These are phyloP conservation scores for Thaumatotibia leucotreta DNA, from an alignment of 1,140 invertebrate species.

Conservation along the genomic window DNA sequence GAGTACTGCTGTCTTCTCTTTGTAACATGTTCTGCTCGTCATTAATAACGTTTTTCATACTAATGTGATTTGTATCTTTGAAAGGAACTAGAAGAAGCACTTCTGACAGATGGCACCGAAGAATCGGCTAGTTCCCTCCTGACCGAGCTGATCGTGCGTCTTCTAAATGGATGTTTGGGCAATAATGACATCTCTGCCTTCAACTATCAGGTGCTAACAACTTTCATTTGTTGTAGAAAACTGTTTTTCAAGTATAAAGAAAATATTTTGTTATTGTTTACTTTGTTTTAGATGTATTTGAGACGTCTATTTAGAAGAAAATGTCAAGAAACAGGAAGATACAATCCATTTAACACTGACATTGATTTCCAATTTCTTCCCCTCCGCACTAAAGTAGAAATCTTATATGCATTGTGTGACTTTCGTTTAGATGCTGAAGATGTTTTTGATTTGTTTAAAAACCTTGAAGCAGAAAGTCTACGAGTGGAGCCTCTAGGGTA, in stretches of 20 bases:
- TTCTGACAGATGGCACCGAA: constrained; percentile 90
- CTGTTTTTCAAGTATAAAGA: not conserved
- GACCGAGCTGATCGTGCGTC: constrained; percentile 91
- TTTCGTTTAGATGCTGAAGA: constrained; percentile 94
- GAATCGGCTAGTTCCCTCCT: constrained; percentile 86
- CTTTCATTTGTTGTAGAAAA: not conserved
- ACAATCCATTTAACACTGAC: constrained; percentile 91
- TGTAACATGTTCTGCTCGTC: not conserved
- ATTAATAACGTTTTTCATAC: not conserved
- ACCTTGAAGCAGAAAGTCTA: constrained; percentile 94
- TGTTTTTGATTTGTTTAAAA: constrained; percentile 89
- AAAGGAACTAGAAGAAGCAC: constrained; percentile 95
- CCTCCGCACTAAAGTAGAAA: constrained; percentile 92
- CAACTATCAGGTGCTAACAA: constrained; percentile 85
- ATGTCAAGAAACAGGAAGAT: constrained; percentile 84
- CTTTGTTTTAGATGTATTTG: constrained; percentile 85
- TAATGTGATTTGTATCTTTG: constrained; percentile 33
- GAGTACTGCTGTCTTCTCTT: constrained; percentile 59
- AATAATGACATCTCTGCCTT: constrained; percentile 92
- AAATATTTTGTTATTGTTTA: constrained; percentile 18
- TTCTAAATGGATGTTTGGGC: constrained; percentile 88
- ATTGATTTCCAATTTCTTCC: constrained; percentile 92
- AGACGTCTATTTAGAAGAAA: constrained; percentile 90
- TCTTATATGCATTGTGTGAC: constrained; percentile 93
- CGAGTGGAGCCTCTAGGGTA: constrained; percentile 94